Evolutionary conservation across 2,113 vertebrate species (phyloP), one percentile per base, ranked within the genome.

Genomic region (Blennius ocellaris): DNA sequence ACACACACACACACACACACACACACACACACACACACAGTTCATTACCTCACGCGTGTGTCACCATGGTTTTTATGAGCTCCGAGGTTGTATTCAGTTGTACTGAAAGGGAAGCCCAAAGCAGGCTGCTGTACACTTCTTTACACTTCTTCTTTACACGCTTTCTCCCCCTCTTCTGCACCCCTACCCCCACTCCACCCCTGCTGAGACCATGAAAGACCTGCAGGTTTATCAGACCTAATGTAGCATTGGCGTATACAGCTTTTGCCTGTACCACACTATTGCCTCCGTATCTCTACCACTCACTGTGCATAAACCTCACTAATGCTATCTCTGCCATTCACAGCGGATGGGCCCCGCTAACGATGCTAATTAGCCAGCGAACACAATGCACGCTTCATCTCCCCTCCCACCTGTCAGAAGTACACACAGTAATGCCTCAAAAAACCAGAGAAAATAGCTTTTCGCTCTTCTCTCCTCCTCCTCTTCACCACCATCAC

Each of bases 281-380:
- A 48, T 66, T 15, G 71, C 78, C 76, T 65, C 48, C 69, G 69
- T 89, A 86, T 89, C 87, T 86, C 82, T 68, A 65, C 73, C 87
- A 44, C 85, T 90, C 80, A 69, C 88, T 63, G 89, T 50, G 86
- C 81, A 81, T 63, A 80, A 87, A 73, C 74, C 89, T 81, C 76
- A 37, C 84, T 72, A 83, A 82, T 73, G 65, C 89, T 87, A 89
- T 90, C 88, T 88, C 80, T 76, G 73, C 87, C 88, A 82, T 90
- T 91, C 87, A 83, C 80, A 65, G 79, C 55, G 81, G 71, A 87
- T 72, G 78, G 87, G 85, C 85, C 80, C 81, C 84, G 82, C 92
- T 91, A 92, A 92, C 90, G 81, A 91, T 93, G 91, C 91, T 90
- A 93, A 92, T 92, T 91, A 92, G 87, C 82, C 78, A 86, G 77